Evolutionary conservation across 2,888 invertebrate species (phyloP), one percentile per base, ranked within the genome.

Genomic region (Lydus trimaculatus): DNA sequence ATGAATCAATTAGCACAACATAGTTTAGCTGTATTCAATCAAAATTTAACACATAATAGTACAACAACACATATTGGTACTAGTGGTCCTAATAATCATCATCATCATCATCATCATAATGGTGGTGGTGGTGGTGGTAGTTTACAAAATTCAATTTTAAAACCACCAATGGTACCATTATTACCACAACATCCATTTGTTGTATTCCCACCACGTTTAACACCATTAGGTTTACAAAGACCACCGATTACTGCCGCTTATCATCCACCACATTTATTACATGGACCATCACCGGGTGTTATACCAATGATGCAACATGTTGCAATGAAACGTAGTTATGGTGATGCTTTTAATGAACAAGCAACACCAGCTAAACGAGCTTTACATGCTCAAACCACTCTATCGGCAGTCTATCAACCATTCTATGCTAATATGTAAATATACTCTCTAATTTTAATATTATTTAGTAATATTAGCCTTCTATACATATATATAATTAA

Each of bases 121-220:
- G 74, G 79, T 15, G 25, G 25, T 62, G n/a, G 25, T 17, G 25
- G 48, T 48, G n/a, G 17, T 31, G n/a, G 25, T 31, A 15, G 9
- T n/a, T 80, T 85, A 36, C 71, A 64, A 67, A 75, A 72, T 39
- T 69, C 63, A 3, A 74, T 84, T 28, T 79, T 84, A 65, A 84
- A 84, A 67, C 83, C 84, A 7, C 79, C 83, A 17, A 79, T 82
- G 66, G 74, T 83, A 58, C 84, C 83, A 0, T 83, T 84, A 58
- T 78, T 71, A n/a, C 87, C 83, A 76, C 84, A 17, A 76, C 87
- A 33, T 85, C 89, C n/a, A 86, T 88, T 31, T 43, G 73, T 80
- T 62, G 66, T 80, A n/a, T 56, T 80, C 61, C 77, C 75, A 36
- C 80, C 74, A 11, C 74, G 76, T 15, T 75, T 79, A 72, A 67